A percentile compares a stretch with the other conserved stretches of the same genome.
These are phyloP conservation scores for Centroberyx gerrardi DNA, from an alignment of 2,797 vertebrate genomes.

Conservation along the genomic window DNA sequence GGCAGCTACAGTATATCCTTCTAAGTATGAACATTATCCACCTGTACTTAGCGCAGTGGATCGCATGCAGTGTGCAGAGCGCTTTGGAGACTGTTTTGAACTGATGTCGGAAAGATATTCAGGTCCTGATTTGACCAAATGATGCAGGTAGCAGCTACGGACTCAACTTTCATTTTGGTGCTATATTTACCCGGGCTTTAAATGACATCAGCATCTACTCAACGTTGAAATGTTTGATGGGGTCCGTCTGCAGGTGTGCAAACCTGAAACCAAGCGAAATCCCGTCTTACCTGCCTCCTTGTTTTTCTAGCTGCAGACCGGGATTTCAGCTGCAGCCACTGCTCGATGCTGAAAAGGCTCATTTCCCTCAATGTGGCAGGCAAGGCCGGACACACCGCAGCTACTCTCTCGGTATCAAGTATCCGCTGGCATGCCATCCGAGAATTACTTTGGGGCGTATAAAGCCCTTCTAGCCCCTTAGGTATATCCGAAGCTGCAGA, in stretches of 20 bases:
- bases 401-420: constrained; percentile 26
- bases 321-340: constrained; percentile 18
- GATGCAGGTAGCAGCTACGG: neutral
- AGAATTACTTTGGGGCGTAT: constrained; percentile 16
- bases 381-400: constrained; percentile 20
- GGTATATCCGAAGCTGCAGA: neutral
- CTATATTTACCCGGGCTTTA: constrained; percentile 10
- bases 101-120: neutral
- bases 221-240: neutral
- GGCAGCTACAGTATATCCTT: constrained; percentile 9
- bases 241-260: constrained; percentile 25
- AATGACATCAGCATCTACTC: neutral
- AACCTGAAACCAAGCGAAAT: constrained; percentile 11
- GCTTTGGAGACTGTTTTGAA: too few species aligned
- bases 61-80: constrained; percentile 26
- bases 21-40: constrained; percentile 48
- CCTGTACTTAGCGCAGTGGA: constrained; percentile 32
- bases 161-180: neutral
- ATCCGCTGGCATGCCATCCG: constrained; percentile 2
- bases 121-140: neutral
- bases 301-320: constrained; percentile 13
- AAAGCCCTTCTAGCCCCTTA: constrained; percentile 10
- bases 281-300: neutral
- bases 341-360: neutral
- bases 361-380: constrained; percentile 10